These are phyloP conservation scores for Orientallactaga sibirica DNA, from an alignment of 2,797 vertebrate species.

Conservation along the genomic window DNA sequence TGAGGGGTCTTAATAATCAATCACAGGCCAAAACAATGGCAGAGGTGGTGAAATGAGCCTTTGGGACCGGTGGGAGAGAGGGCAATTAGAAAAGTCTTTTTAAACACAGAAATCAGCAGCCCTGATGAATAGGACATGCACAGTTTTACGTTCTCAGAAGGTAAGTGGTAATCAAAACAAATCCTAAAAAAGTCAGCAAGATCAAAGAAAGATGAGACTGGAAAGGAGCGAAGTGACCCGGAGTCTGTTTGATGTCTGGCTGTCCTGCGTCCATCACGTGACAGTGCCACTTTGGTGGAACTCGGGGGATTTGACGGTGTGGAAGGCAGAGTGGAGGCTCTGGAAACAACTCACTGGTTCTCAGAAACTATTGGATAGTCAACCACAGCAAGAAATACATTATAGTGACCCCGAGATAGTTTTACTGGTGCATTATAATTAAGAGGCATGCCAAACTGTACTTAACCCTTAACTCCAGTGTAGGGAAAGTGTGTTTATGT, in stretches of 20 bases:
- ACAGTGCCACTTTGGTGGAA: not conserved
- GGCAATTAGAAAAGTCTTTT: not conserved
- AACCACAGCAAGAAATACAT: constrained; percentile 43
- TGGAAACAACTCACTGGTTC: not conserved
- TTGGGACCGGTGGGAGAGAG: not conserved
- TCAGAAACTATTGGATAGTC: constrained; percentile 14
- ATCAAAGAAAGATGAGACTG: not conserved
- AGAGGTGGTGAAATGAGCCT: not conserved
- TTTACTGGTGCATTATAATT: constrained; percentile 60
- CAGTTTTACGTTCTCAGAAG: not conserved
- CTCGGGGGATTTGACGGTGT: not conserved
- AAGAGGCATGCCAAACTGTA: constrained; percentile 45
- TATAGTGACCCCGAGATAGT: constrained; percentile 6
- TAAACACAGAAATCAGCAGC: not conserved
- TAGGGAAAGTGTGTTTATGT: constrained; percentile 58
- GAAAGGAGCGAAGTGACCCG: not conserved
- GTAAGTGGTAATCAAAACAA: not conserved
- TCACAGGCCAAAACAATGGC: constrained; percentile 56
- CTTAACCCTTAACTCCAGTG: constrained; percentile 69
- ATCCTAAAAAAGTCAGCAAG: not conserved
- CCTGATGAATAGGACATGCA: not conserved
- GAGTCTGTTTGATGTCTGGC: not conserved
- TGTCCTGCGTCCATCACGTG: not conserved
- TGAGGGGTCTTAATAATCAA: constrained; percentile 48
- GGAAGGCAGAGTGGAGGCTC: not conserved